Evolutionary conservation across 2,888 invertebrate species (phyloP).

Genomic region (Drosophila anomelani): DNA sequence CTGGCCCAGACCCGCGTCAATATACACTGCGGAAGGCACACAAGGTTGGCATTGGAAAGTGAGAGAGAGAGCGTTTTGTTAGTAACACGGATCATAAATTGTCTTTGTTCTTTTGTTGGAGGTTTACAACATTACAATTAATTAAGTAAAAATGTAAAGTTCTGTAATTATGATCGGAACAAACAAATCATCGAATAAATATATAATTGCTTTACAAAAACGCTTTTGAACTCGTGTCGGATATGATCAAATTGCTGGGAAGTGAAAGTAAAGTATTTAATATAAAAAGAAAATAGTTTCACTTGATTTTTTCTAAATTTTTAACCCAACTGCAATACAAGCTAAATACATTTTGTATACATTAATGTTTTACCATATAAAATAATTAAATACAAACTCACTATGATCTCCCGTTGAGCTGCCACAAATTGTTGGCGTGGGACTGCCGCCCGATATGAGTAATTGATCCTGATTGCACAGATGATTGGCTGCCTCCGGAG

Average conservation of each 20-base stretch:
- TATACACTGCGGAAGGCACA: conserved; percentile 88
- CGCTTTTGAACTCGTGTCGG: too few relatives aligned
- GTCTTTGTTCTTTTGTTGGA: conserved; percentile 1
- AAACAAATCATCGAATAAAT: not conserved
- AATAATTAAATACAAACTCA: conserved; percentile 79
- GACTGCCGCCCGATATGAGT: conserved; percentile 92
- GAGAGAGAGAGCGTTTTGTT: not conserved
- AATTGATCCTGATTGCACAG: conserved; percentile 94
- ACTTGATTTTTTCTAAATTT: not conserved
- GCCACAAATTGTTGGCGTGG: conserved; percentile 93
- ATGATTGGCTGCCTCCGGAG: conserved; percentile 91
- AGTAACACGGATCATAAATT: conserved; percentile 9
- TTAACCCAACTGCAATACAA: too few relatives aligned
- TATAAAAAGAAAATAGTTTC: too few relatives aligned
- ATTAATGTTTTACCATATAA: not conserved
- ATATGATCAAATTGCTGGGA: not conserved
- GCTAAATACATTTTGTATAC: too few relatives aligned
- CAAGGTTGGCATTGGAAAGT: not conserved
- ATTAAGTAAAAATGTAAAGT: not conserved
- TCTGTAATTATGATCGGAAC: not conserved
- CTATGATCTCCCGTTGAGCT: conserved; percentile 92
- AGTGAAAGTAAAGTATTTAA: not conserved
- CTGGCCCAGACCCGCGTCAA: conserved; percentile 89
- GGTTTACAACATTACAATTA: not conserved
- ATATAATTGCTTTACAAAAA: not conserved